Conservation (phyloP, 2,113 vertebrate species). For the Triplophysa tibetana region DNA sequence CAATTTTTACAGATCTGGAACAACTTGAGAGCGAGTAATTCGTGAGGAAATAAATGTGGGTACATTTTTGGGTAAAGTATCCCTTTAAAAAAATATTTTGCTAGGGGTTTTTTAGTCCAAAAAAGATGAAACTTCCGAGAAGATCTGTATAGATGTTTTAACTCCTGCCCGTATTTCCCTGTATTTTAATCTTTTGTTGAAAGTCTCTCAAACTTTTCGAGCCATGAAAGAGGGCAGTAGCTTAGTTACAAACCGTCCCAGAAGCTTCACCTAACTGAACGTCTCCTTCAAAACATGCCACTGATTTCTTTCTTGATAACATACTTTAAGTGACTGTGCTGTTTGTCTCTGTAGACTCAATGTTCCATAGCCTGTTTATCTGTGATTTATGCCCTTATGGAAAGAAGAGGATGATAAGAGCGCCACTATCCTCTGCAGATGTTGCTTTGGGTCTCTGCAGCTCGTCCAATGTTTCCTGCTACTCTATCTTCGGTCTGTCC, state of each 20-base stretch:
- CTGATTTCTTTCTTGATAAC: conserved; percentile 26
- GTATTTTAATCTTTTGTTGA: conserved; percentile 10
- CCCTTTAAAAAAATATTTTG: conserved; percentile 54
- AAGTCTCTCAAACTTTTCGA: background rate
- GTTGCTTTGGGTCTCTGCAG: conserved; percentile 4
- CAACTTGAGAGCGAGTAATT: no score
- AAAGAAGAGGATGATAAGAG: conserved; percentile 29
- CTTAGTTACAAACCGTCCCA: conserved; percentile 26
- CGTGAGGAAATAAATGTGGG: no score
- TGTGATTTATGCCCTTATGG: conserved; percentile 14
- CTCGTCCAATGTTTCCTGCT: conserved; percentile 17
- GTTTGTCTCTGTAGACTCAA: conserved; percentile 17
- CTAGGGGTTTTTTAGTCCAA: conserved; percentile 39
- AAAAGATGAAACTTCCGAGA: conserved; percentile 48
- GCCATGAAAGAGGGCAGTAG: conserved; percentile 40
- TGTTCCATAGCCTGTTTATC: conserved; percentile 13
- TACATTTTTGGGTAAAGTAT: no score
- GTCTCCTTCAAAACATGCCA: background rate
- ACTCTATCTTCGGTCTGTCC: background rate
- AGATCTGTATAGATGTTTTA: conserved; percentile 29
- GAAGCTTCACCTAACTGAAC: background rate
- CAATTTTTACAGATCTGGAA: no score
- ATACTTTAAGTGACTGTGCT: background rate
- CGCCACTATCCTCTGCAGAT: conserved; percentile 28
- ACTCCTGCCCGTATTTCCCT: conserved; percentile 37